phyloP scores from a whole-genome alignment of 1,140 invertebrate species.

The Bombus superbus region DNA sequence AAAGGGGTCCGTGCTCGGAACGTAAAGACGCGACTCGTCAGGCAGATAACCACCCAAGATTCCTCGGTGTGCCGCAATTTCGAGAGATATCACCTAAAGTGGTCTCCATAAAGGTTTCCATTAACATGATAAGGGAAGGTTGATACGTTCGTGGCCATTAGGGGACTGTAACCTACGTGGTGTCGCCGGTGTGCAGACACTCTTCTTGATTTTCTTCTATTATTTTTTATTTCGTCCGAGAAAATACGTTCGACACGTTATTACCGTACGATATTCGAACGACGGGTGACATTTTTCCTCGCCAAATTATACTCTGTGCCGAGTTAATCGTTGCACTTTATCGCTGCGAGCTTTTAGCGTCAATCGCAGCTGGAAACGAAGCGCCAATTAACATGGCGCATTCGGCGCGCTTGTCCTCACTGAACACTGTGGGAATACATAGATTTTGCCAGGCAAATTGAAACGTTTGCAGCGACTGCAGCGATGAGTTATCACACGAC shows the following conservation, averaged over 20 bases:
- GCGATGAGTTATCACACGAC: neutral
- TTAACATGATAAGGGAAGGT: conserved; percentile 71
- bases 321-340: conserved; percentile 63
- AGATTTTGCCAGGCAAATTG: conserved; percentile 8
- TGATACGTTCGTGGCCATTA: conserved; percentile 63
- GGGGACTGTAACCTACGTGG: conserved; percentile 43
- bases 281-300: conserved; percentile 30
- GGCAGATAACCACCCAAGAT: conserved; percentile 66
- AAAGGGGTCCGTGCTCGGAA: conserved; percentile 17
- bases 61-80: conserved; percentile 38
- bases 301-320: conserved; percentile 30
- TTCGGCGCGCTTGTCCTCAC: conserved; percentile 3
- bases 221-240: neutral
- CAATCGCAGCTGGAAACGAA: conserved; percentile 48
- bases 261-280: conserved; percentile 22
- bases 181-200: conserved; percentile 1
- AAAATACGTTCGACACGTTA: conserved; percentile 36
- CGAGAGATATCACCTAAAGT: conserved; percentile 65
- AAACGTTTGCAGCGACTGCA: neutral
- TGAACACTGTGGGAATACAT: conserved; percentile 11
- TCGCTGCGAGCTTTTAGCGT: conserved; percentile 60
- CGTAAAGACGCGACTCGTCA: conserved; percentile 47
- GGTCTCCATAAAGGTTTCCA: conserved; percentile 69
- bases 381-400: conserved; percentile 57
- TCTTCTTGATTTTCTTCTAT: conserved; percentile 32